Evolutionary conservation across 2,888 invertebrate genomes (phyloP).

Genomic region (Lasioglossum oenotherae): DNA sequence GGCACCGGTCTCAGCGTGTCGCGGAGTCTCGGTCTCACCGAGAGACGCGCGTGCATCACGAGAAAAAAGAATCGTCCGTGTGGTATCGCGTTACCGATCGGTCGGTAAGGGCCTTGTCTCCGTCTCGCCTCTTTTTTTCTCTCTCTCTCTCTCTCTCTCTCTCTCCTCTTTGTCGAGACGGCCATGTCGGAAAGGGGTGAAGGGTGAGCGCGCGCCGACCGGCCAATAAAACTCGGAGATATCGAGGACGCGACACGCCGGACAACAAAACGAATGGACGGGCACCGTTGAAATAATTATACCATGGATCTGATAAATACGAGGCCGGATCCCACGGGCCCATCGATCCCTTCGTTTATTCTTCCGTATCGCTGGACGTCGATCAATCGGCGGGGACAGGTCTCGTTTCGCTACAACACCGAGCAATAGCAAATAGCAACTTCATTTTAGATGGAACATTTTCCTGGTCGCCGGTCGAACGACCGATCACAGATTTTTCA

Average conservation of each 20-base stretch:
- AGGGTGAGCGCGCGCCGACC: conserved; percentile 26
- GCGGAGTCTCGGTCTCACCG: conserved; percentile 56
- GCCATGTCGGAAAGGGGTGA: conserved; percentile 19
- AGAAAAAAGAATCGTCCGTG: conserved; percentile 52
- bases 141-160: background rate
- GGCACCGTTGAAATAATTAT: conserved; percentile 48
- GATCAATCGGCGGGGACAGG: background rate
- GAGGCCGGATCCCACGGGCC: background rate
- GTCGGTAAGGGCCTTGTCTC: conserved; percentile 65
- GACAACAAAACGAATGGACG: conserved; percentile 53
- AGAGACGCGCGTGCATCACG: conserved; percentile 48
- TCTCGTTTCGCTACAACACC: background rate
- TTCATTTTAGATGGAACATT: too few species aligned
- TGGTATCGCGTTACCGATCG: conserved; percentile 69
- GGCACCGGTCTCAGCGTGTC: conserved; percentile 57
- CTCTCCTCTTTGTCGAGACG: conserved; percentile 32
- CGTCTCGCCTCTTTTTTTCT: conserved; percentile 35
- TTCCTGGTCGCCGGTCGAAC: too few species aligned
- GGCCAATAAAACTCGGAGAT: conserved; percentile 74
- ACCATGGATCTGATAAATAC: conserved; percentile 33
- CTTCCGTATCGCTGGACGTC: background rate
- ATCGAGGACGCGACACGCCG: conserved; percentile 55
- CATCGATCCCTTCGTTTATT: background rate
- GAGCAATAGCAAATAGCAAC: too few species aligned
- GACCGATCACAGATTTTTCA: too few species aligned